Evolutionary conservation across 2,888 invertebrate genomes (phyloP).

Genomic region (Coelopa pilipes): DNA sequence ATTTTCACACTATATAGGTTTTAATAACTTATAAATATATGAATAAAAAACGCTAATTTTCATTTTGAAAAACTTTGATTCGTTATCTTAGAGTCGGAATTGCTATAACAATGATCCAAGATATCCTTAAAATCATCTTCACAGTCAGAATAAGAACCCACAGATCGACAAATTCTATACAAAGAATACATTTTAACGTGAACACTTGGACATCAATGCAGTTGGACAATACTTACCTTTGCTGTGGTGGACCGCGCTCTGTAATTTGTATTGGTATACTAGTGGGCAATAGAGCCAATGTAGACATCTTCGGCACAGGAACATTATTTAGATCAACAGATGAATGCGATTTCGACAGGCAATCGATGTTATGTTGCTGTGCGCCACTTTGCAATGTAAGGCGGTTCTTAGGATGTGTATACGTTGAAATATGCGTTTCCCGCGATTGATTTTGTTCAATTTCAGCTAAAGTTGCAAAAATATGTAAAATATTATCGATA

Average conservation of each 20-base stretch:
- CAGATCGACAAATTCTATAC: conserved; percentile 59
- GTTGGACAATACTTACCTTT: conserved; percentile 47
- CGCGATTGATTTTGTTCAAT: conserved; percentile 49
- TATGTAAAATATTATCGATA: conserved; percentile 59
- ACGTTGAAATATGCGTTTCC: conserved; percentile 16
- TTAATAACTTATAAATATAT: not conserved
- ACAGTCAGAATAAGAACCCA: conserved; percentile 63
- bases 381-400: conserved; percentile 35
- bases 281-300: conserved; percentile 45
- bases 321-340: conserved; percentile 62
- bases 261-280: conserved; percentile 53
- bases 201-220: not conserved
- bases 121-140: conserved; percentile 55
- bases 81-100: conserved; percentile 59
- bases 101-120: conserved; percentile 55
- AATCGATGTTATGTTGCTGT: conserved; percentile 39
- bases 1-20: not conserved
- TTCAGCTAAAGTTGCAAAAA: conserved; percentile 54
- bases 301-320: conserved; percentile 48
- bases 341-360: conserved; percentile 59
- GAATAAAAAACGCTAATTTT: conserved; percentile 21
- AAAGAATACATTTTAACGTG: conserved; percentile 27
- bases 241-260: conserved; percentile 51
- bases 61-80: conserved; percentile 39
- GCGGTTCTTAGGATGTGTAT: conserved; percentile 33